A percentile compares a stretch with the other conserved stretches of the same genome.
Conservation (phyloP, 1,140 invertebrate species). For the Palaemon carinicauda region DNA sequence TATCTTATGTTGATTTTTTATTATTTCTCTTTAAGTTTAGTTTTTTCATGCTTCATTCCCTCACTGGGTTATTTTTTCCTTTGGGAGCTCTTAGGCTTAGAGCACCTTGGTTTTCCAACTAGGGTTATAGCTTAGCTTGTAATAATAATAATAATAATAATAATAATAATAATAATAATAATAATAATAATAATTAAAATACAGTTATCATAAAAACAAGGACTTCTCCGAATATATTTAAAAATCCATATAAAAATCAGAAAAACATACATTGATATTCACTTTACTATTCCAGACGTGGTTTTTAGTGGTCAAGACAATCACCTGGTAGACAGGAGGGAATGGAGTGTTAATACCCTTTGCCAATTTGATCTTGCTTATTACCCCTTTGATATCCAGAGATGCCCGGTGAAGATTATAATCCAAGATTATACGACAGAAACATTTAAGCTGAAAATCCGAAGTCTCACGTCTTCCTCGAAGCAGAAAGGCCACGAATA, state of each 20-base stretch:
- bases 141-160: no score
- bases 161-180: no score
- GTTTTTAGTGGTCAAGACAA: neutral
- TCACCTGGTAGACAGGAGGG: conserved; percentile 12
- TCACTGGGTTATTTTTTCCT: no score
- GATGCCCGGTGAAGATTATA: neutral
- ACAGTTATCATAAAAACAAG: no score
- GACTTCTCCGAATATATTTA: neutral
- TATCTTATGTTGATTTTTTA: no score
- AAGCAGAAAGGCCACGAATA: conserved; percentile 2
- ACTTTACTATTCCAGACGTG: neutral
- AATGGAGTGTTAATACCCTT: neutral
- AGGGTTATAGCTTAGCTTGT: no score
- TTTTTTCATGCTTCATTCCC: no score
- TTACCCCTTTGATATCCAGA: conserved; percentile 40
- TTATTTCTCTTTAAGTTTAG: no score
- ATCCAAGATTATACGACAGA: conserved; percentile 13
- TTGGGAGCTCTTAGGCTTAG: no score
- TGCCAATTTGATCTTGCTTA: conserved; percentile 13
- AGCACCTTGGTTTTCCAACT: no score
- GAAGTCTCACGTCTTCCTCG: neutral
- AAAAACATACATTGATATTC: neutral
- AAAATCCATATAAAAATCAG: neutral
- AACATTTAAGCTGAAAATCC: neutral
- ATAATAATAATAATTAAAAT: no score